A percentile compares a stretch with the other conserved stretches of the same genome.
Conservation (phyloP, 2,888 invertebrate genomes). For the Diarsia brunnea region DNA sequence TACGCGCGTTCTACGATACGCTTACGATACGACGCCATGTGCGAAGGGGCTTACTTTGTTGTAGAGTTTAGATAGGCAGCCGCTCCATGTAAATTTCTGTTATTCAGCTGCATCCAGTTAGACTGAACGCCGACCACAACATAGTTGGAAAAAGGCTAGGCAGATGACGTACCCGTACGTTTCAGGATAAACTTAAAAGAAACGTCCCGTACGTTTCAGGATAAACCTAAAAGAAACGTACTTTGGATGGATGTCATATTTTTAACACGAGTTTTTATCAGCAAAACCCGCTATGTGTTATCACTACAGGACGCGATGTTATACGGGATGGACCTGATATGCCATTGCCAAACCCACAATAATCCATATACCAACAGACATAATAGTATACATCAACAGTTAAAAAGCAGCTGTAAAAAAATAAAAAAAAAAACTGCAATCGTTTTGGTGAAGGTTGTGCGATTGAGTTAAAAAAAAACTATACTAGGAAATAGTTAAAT, state of each 20-base stretch:
- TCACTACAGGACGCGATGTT: constrained; percentile 42
- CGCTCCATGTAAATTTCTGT: no score
- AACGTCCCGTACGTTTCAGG: no score
- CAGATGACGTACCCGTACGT: no score
- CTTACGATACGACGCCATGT: no score
- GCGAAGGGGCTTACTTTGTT: no score
- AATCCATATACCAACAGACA: constrained; percentile 3
- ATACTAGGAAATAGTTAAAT: constrained; percentile 29
- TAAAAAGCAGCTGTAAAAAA: neutral
- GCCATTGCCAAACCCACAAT: constrained; percentile 12
- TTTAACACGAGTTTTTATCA: constrained; percentile 31
- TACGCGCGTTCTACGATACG: no score
- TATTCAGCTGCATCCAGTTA: no score
- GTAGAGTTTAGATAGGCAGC: no score
- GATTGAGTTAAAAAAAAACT: constrained; percentile 19
- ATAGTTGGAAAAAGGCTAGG: no score
- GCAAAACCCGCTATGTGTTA: neutral
- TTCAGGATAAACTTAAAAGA: neutral
- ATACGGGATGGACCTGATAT: constrained; percentile 48
- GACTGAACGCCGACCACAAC: no score
- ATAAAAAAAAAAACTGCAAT: neutral
- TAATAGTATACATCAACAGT: constrained; percentile 1
- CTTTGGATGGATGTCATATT: neutral
- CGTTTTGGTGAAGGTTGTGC: neutral
- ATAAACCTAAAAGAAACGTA: neutral